Percentiles rank a stretch among this genome's conserved stretches.
Conservation (phyloP, 2,113 vertebrate genomes). For the Philantomba maxwellii region DNA sequence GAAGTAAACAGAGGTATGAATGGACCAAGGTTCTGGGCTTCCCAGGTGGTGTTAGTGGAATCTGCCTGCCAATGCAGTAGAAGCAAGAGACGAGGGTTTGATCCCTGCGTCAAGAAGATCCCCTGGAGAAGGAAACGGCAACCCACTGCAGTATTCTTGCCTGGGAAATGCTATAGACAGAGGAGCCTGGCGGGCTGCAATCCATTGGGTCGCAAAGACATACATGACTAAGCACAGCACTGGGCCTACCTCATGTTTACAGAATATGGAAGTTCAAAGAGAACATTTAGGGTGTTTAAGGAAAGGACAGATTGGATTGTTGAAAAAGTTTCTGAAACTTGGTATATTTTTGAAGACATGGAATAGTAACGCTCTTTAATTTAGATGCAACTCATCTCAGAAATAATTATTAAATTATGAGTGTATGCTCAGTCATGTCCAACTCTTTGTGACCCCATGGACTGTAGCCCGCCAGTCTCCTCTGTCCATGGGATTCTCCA, state of each 20-base stretch:
- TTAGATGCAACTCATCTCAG: background rate
- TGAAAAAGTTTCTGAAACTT: background rate
- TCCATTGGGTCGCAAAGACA: fast-evolving
- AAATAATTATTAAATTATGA: background rate
- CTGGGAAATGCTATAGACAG: background rate
- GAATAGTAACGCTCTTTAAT: background rate
- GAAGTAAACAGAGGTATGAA: background rate
- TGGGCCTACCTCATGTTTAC: background rate
- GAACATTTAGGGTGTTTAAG: background rate
- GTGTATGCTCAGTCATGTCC: background rate
- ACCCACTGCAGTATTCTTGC: background rate
- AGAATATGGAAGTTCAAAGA: background rate
- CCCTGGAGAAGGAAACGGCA: background rate
- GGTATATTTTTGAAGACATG: background rate
- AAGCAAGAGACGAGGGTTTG: background rate
- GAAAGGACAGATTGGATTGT: background rate
- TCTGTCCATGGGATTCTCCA: background rate
- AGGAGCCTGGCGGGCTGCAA: background rate
- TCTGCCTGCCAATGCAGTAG: background rate
- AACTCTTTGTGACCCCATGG: background rate
- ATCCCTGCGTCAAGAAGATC: background rate
- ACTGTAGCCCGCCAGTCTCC: background rate
- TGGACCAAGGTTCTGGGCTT: background rate
- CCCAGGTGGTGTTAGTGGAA: background rate
- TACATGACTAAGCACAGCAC: background rate